phyloP scores from a whole-genome alignment of 2,888 invertebrate species.

The Ecdyonurus torrentis region DNA sequence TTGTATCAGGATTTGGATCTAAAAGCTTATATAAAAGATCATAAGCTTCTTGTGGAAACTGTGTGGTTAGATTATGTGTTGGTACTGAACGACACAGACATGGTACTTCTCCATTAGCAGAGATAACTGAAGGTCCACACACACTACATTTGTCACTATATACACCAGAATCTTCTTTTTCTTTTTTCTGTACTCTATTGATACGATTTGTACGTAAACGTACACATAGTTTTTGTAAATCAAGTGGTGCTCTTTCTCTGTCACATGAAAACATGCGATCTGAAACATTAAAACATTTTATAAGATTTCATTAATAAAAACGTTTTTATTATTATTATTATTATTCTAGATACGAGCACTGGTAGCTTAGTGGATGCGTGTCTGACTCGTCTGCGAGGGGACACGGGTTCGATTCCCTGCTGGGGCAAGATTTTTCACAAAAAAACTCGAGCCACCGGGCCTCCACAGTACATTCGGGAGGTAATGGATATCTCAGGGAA shows the following conservation, averaged over 20 bases:
- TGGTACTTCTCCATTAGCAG: not conserved
- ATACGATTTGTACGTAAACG: not conserved
- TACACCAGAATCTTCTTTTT: not conserved
- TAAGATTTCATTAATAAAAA: too few species aligned
- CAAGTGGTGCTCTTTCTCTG: not conserved
- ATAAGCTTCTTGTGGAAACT: constrained; percentile 54
- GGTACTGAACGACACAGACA: not conserved
- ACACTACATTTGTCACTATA: not conserved
- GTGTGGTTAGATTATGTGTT: not conserved
- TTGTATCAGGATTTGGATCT: constrained; percentile 57
- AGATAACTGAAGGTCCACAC: not conserved
- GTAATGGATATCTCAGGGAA: too few species aligned
- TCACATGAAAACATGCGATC: not conserved
- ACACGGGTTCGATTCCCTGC: too few species aligned
- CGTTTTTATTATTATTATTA: too few species aligned
- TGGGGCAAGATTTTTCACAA: too few species aligned
- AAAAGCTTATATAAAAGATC: constrained; percentile 51
- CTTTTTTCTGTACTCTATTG: not conserved
- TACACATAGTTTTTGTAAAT: not conserved
- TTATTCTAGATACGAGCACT: too few species aligned
- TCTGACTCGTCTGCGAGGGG: too few species aligned
- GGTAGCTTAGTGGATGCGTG: too few species aligned
- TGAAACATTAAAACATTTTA: not conserved
- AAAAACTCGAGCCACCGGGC: too few species aligned
- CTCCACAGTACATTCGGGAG: too few species aligned